Base-by-base conservation (phyloP, 1,140 invertebrate genomes). In the Ceratina australensis region DNA sequence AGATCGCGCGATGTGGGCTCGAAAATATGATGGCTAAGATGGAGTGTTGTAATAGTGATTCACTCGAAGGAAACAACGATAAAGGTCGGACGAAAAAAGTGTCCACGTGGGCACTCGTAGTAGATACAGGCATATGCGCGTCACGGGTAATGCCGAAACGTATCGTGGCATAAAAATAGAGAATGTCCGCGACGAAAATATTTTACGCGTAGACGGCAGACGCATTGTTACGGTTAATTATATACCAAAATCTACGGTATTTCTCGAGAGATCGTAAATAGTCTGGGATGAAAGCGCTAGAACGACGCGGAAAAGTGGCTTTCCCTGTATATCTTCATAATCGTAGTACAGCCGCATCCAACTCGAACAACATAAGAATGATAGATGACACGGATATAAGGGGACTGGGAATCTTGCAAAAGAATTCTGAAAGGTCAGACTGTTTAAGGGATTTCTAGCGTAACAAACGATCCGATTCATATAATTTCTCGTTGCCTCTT, bases 61-160 rank as follows among this genome's bases (percentile, higher is more conserved):
- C 61, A 66, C 20, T 50, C 24, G 47, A 76, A 69, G 22, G 42
- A 59, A 56, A 28, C 42, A 26, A 8, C 57, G 67, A 71, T 71
- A 77, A 71, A 71, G 49, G 57, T 71, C 49, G 47, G 20, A 20
- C 47, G 26, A 69, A 68, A 56, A 63, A 59, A 71, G 59, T 63
- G 66, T 76, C 73, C 73, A 68, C 65, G 73, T 54, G 73, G 65
- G 22, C 42, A n/a, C 20, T 65, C 26, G 10, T 42, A 47, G 54
- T 20, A 28, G 52, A 49, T 49, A 68, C 5, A 59, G 10, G 20
- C 50, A 52, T 75, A 54, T 22, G n/a, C 72, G 28, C 20, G 28
- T n/a, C 49, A 26, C 49, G 28, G 28, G 8, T 33, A 57, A 69
- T 42, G 28, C 20, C 28, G 52, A 20, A 24, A 20, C 20, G 59